Evolutionary conservation across 2,888 invertebrate genomes (phyloP), one percentile per base, ranked within the genome.

Genomic region (Torymus texanus): DNA sequence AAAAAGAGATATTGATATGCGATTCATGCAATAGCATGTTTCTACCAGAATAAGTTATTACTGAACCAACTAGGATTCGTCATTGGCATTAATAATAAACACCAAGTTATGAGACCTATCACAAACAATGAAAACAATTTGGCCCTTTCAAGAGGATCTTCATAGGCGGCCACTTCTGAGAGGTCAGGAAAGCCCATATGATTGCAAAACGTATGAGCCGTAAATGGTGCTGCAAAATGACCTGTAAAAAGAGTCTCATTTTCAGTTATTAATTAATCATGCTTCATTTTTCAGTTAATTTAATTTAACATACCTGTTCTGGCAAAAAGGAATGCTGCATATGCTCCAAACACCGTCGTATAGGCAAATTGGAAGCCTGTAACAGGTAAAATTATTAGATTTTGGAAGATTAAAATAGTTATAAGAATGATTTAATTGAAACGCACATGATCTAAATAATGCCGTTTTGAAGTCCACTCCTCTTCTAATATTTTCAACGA

Each of bases 121-220:
- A 97, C 88, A 89, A 96, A 97, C 76, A 95, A 92, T 62, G 91
- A 89, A 41, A 94, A 91, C 2, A 96, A 92, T 29, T 94, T 88
- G 14, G 92, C 89, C 83, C 95, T 93, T 84, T 94, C 87, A 8
- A 88, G 93, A 5, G 92, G 91, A 79, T 92, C 91, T 83, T 92
- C 90, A 85, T 93, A 94, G 24, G 92, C 92, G 79, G 93, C 88
- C 3, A 96, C 91, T 87, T 95, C 97, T 2, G 92, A 92, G 83
- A 98, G 92, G 89, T 97, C 96, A 0, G 98, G 98, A 87, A 98
- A 95, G 10, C 98, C 98, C 97, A 98, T 97, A 90, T 97, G 96
- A 90, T 98, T 98, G 91, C 98, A 98, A 90, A 98, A 97, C 53
- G 97, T 95, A 90, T 98, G 98, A 1, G 95, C 97, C 16, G 97